These are phyloP conservation scores for Mus pahari DNA, from an alignment of 2,113 vertebrate genomes.

Conservation along the genomic window DNA sequence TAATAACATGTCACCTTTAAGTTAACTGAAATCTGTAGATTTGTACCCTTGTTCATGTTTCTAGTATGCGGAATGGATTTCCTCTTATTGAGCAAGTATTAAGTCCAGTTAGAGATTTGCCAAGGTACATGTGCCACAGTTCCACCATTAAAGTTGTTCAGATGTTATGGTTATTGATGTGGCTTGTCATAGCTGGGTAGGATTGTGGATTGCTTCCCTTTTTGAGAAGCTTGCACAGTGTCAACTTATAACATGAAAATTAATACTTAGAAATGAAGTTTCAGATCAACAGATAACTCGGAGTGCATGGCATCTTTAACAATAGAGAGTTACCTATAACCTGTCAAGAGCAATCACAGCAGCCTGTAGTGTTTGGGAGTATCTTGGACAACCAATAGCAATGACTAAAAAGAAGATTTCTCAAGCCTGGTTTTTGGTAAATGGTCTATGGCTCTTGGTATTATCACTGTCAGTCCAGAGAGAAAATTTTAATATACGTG, in stretches of 20 bases:
- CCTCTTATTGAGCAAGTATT: neutral
- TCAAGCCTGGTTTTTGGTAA: neutral
- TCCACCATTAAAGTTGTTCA: neutral
- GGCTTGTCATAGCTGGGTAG: neutral
- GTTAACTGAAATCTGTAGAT: neutral
- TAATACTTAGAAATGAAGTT: neutral
- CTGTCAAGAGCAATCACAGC: neutral
- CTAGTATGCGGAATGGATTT: neutral
- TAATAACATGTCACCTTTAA: neutral
- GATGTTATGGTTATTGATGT: neutral
- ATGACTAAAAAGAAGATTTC: neutral
- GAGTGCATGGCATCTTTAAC: neutral
- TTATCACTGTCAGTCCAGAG: neutral
- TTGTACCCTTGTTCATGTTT: neutral
- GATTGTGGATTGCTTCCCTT: neutral
- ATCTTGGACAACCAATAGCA: neutral
- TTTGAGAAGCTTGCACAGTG: neutral
- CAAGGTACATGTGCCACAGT: neutral
- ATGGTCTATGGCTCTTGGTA: neutral
- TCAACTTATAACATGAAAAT: neutral
- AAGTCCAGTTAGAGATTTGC: neutral
- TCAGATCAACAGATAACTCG: neutral
- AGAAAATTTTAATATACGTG: neutral
- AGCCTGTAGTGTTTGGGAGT: neutral
- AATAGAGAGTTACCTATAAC: neutral